Evolutionary conservation across 1,140 invertebrate species (phyloP), one percentile per base, ranked within the genome.

Genomic region (Diachasmimorpha longicaudata): DNA sequence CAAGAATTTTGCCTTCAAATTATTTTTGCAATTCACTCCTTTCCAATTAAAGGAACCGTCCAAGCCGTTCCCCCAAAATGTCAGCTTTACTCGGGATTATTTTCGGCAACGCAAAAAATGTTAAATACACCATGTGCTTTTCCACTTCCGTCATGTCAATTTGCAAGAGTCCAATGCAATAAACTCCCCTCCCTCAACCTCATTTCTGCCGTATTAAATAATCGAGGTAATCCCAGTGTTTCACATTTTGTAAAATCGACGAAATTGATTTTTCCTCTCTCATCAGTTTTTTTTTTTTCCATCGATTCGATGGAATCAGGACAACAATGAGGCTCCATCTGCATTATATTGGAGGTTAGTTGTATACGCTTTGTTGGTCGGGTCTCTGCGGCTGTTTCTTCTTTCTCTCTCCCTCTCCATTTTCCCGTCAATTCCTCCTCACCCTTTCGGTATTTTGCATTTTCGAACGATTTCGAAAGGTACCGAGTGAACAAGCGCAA

Each of bases 381-480:
- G 16, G 48, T 25, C 48, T 55, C 37, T 58, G 44, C 25, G 63
- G 66, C 66, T 48, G 14, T 23, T 25, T 16, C n/a, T 4, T 23
- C n/a, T 42, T 11, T 52, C 48, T 37, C 16, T 58, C 8, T 73
- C 4, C 13, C n/a, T 42, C 10, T 52, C 46, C 25, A 25, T 58
- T 19, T 73, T 16, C 48, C 48, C 14, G 48, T 52, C 48, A 39
- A 21, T 36, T 2, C 52, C 25, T n/a, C 21, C 19, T 39, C 23
- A 13, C 19, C 44, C 23, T 10, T 42, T 70, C 67, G 63, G 48
- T 68, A 70, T 77, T 79, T 79, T 74, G 74, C 74, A 79, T 79
- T 79, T 79, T 79, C 78, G 66, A 74, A 42, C 76, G 52, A 79
- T 79, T 79, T 74, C 66, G 58, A 68, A 76, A 73, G 74, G 63